Base-by-base conservation (phyloP, 35 echinoderm and acorn worm species). In the Ptychodera flava region DNA sequence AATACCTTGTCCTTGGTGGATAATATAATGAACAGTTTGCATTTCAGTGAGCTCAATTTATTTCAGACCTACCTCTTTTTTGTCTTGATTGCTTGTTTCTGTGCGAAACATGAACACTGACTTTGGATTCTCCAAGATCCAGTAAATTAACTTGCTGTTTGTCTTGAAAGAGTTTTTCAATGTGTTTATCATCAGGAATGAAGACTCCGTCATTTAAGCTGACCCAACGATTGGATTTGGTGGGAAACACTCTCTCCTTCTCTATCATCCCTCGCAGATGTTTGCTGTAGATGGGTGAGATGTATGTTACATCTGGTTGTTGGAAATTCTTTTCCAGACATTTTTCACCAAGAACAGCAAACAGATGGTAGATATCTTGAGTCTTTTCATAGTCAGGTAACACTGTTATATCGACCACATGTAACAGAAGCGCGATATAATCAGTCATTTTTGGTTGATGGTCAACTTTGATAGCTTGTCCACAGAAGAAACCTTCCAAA, bases 271-370 rank as follows among this genome's bases (percentile, higher is more conserved):
- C 22, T 64, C 6, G 22, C 33, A 83, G 35, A 30, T 37, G 34
- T 16, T 37, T 83, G 33, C 37, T 83, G 16, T 36, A 37, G 35
- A 37, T 30, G 1, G 6, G 12, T 15, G 82, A 34, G 16, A 6
- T 83, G 14, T 83, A 36, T 1, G 82, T 34, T 27, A 30, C 32
- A 37, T 36, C 34, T 28, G 35, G 33, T 30, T 14, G 34, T 28
- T 14, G 12, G 16, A 14, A 2, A n/a, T 83, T 1, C 14, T 29
- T 36, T 1, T 16, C 37, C 16, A 36, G 16, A 37, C 82, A 83
- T 83, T 83, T 83, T 36, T 83, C 82, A 36, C 82, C 82, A n/a
- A 83, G 82, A 37, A 83, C 37, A 28, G 1, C 82, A 83, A 35
- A 83, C 33, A 83, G 30, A 12, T 83, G 35, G 34, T 36, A 37